Conservation (phyloP, 2,797 vertebrate species). For the Linurgus olivaceus region DNA sequence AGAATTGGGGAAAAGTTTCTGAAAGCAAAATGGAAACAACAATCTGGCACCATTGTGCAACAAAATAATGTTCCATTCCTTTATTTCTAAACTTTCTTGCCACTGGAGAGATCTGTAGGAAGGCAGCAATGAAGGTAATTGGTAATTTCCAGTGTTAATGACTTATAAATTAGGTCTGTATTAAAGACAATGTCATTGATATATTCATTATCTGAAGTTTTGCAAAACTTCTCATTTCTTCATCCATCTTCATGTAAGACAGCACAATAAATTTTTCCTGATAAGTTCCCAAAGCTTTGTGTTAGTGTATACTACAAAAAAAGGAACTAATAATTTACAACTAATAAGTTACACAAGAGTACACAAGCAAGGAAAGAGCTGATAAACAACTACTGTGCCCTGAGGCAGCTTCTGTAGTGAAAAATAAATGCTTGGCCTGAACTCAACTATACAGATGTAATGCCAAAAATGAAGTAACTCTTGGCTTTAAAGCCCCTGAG, state of each 20-base stretch:
- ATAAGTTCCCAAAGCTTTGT: neutral
- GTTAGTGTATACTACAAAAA: neutral
- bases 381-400: neutral
- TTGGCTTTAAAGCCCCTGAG: neutral
- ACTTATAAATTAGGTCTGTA: neutral
- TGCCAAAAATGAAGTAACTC: conserved; percentile 29
- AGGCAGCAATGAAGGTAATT: neutral
- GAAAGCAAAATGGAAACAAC: neutral
- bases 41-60: neutral
- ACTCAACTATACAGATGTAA: neutral
- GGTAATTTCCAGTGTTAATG: neutral
- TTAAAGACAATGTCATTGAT: neutral
- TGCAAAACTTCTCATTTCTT: neutral
- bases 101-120: neutral
- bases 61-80: neutral
- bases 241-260: neutral
- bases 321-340: neutral
- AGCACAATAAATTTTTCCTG: neutral
- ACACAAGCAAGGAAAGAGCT: neutral
- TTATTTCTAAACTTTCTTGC: neutral
- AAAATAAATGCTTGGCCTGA: neutral
- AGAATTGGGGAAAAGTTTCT: neutral
- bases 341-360: neutral
- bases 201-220: neutral
- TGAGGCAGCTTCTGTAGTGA: neutral